Base-by-base conservation (phyloP, 2,888 invertebrate species). In the Chalcosyrphus nemorum region DNA sequence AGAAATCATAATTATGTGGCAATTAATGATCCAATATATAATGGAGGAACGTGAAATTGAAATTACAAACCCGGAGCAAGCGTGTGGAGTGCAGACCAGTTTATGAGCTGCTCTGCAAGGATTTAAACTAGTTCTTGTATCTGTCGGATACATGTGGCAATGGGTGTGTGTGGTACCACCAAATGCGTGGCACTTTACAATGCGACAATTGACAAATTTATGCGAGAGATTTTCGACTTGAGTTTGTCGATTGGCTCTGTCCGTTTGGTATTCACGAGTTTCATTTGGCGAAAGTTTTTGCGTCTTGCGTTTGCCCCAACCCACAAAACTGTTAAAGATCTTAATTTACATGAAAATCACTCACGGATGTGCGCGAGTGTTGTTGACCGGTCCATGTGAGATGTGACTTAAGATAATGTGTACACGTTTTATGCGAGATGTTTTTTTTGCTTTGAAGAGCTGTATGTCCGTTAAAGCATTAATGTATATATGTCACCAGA, bases 281-380 rank as follows among this genome's bases (percentile, higher is more conserved):
- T 71, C 43, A 27, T 57, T 72, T 71, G 52, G 80, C 74, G 81
- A 75, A 81, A 81, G 75, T 75, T 81, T 71, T 63, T 47, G 11
- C 17, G 17, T 41, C 41, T 66, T 19, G 24, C 41, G 41, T 66
- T 41, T 27, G 54, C 21, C 27, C 21, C 19, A 50, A 68, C 52
- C 59, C 27, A 63, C 21, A 45, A 45, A 59, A 52, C 45, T 59
- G 45, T 52, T 52, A 47, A 71, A 59, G 38, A 71, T 74, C 63
- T 74, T 45, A 65, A 74, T 74, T 65, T 74, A 74, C 74, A 74
- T 74, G 65, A 74, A 74, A 74, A 65, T 56, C 65, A 65, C 45
- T 56, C 56, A 65, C 74, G 74, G 65, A 74, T 74, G 47, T 21
- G 17, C 19, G 32, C 32, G 32, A 29, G 15, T 65, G 63, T 29